phyloP scores from a whole-genome alignment of 2,113 vertebrate species.

The Hemichromis elongatus region DNA sequence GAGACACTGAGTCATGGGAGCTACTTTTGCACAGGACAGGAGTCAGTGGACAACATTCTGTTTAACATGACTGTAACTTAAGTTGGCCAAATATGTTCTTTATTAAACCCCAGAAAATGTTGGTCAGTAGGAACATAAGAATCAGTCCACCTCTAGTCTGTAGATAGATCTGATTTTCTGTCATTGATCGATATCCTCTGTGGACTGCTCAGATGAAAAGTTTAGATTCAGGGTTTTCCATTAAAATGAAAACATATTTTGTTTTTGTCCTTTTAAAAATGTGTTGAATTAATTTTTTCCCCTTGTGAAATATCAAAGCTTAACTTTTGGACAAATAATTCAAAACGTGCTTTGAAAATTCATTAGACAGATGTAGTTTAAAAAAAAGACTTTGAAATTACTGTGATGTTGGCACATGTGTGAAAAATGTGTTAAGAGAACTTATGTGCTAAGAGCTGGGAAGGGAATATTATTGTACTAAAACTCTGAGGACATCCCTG shows the following conservation, averaged over 20 bases:
- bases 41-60: not conserved
- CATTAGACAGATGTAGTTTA: not conserved
- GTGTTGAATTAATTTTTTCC: fast-evolving
- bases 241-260: not conserved
- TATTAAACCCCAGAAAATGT: not conserved
- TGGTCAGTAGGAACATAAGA: fast-evolving
- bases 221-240: not conserved
- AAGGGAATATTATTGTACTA: not conserved
- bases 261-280: not conserved
- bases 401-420: not conserved
- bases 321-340: not conserved
- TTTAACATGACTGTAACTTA: not conserved
- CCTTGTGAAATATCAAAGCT: not conserved
- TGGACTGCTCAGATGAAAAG: not conserved
- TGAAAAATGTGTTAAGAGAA: not conserved
- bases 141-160: not conserved
- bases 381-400: not conserved
- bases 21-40: not conserved
- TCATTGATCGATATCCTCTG: not conserved
- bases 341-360: not conserved
- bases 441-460: not conserved
- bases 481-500: not conserved
- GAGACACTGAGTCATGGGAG: not conserved
- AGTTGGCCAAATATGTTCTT: not conserved
- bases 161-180: not conserved